Evolutionary conservation across 2,797 vertebrate species (phyloP).

Genomic region (Cirrhinus mrigala): DNA sequence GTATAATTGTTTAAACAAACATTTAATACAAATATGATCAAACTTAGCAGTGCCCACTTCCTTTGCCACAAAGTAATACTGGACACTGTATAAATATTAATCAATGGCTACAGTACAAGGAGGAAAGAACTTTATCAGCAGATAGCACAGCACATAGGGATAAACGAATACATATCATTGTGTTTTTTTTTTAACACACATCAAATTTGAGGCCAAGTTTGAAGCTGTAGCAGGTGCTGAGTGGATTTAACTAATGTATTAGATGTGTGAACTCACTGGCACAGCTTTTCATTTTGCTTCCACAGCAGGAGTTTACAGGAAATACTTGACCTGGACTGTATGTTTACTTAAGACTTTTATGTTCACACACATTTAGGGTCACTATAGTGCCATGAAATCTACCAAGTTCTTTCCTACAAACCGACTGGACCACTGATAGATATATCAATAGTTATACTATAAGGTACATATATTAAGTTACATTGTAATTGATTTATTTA

Average conservation of each 20-base stretch:
- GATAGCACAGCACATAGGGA: background rate
- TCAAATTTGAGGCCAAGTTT: background rate
- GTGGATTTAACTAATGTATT: background rate
- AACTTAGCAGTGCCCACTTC: background rate
- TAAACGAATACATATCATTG: background rate
- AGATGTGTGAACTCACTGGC: background rate
- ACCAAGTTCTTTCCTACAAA: background rate
- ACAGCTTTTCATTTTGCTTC: constrained; percentile 19
- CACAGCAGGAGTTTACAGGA: constrained; percentile 1
- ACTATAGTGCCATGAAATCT: background rate
- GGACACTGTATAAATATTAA: background rate
- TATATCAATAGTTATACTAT: background rate
- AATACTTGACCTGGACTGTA: background rate
- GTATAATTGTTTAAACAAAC: background rate
- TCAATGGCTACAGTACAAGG: background rate
- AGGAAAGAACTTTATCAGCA: background rate
- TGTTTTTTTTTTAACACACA: background rate
- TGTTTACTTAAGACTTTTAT: background rate
- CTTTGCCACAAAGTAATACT: background rate
- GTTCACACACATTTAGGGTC: background rate
- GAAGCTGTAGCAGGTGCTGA: background rate
- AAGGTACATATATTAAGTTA: background rate
- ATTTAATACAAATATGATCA: background rate
- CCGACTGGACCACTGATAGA: background rate
- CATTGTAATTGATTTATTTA: background rate